Evolutionary conservation across 2,888 invertebrate genomes (phyloP), one percentile per base, ranked within the genome.

Genomic region (Liposcelis brunnea): DNA sequence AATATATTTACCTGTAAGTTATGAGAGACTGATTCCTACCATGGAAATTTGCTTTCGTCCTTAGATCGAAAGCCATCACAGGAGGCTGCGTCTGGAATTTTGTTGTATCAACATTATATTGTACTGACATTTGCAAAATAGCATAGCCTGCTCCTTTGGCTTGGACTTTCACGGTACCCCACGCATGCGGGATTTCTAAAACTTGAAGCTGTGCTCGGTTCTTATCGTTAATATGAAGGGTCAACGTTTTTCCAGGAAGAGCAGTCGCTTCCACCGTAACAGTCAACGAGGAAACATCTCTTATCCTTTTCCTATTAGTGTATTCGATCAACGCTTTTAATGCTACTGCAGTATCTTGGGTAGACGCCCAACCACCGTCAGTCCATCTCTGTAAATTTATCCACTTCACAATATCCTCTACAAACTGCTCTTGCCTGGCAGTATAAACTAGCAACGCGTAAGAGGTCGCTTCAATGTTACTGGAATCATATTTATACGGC

Each of bases 11-110:
- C 26, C 26, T 26, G 64, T 86, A 87, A 37, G 80, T 75, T 57
- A 94, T 84, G 57, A 86, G 87, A 59, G 94, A 94, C 71, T 87
- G 85, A 71, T 95, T 95, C 59, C 90, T 72, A 44, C 94, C 94
- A 58, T 77, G 74, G 66, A 80, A 85, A 57, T 75, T 68, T 33
- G 84, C 82, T 52, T 72, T 72, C 2, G 86, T 75, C 42, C 69
- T 65, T 47, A 95, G 69, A 49, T 77, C 74, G 64, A 93, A 95
- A n/a, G 89, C 76, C 36, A 64, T 68, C 19, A 77, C 67, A 0
- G 91, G 89, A 33, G 91, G 91, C 54, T 73, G 68, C 0, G 87
- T 89, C 65, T 87, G 84, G 71, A 84, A 87, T 59, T 76, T 74
- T 44, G 71, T 70, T 54, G 79, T 76, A 61, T 90, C 90, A 43